Percentiles rank a stretch among this genome's conserved stretches.
Conservation (phyloP, 1,140 invertebrate genomes). For the Drosophila aff. region DNA sequence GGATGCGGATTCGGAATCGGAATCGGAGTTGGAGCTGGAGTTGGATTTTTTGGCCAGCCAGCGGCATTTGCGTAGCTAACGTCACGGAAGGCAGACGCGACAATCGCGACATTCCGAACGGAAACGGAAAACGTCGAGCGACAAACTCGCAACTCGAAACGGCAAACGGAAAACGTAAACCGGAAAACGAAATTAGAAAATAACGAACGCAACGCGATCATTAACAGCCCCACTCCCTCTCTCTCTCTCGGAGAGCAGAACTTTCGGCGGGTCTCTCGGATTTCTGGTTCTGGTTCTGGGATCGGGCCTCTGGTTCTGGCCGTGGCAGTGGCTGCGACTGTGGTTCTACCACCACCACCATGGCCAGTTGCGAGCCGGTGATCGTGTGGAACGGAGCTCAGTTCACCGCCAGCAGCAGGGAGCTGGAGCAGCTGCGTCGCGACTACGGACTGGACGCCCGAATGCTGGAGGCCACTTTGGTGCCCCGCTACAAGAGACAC, state of each 20-base stretch:
- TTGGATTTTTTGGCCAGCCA: slow-evolving; percentile 63
- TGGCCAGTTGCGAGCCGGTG: slow-evolving; percentile 61
- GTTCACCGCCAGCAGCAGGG: slow-evolving; percentile 73
- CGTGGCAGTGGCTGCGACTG: too few relatives aligned
- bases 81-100: slow-evolving; percentile 72
- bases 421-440: slow-evolving; percentile 70
- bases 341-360: neutral
- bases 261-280: slow-evolving; percentile 25
- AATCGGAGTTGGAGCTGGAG: slow-evolving; percentile 10
- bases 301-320: neutral
- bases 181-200: slow-evolving; percentile 63
- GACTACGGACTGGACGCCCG: slow-evolving; percentile 77
- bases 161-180: slow-evolving; percentile 21
- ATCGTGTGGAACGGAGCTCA: slow-evolving; percentile 80
- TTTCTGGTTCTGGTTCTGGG: slow-evolving; percentile 3
- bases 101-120: slow-evolving; percentile 38
- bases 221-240: slow-evolving; percentile 1
- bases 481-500: slow-evolving; percentile 77
- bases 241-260: slow-evolving; percentile 1
- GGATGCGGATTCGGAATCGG: slow-evolving; percentile 16
- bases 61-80: slow-evolving; percentile 74
- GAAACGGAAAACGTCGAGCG: slow-evolving; percentile 49
- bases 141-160: neutral
- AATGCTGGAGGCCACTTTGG: slow-evolving; percentile 71
- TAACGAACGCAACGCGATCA: slow-evolving; percentile 16